Base-by-base conservation (phyloP, 2,113 vertebrate species). In the Platycercus adscitus region DNA sequence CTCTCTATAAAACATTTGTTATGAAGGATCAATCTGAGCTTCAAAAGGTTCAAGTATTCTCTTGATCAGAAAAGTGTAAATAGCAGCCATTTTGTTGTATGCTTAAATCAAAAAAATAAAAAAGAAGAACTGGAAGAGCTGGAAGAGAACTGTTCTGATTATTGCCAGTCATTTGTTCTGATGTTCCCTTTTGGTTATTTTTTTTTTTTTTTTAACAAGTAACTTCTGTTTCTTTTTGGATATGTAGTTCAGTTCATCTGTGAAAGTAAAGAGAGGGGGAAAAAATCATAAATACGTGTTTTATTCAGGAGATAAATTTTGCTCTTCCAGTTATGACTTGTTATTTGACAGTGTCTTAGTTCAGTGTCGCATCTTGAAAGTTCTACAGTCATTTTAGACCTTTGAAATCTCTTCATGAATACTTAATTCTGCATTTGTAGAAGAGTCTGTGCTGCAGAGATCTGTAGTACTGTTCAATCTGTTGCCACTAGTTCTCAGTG, bases 371-470 rank as follows among this genome's bases (percentile, higher is more conserved):
- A 76, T 94, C 80, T 94, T 96, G 93, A 96, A 97, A 92, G 90
- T 83, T 96, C 80, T 89, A 58, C 78, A 88, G 92, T 95, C 69
- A 91, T 93, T 95, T 94, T 89, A 91, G 91, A 94, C 90, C 88
- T 95, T 81, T 94, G 88, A 96, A 95, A 93, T 94, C 76, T 88
- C 72, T 70, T 95, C 90, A 94, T 96, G 91, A 94, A 95, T 95
- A 93, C 92, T 96, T 96, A 89, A 93, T 96, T 91, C 83, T 84
- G 66, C 88, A 92, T 96, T 96, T 94, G 49, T n/a, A n/a, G 69
- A 94, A 80, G 65, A 91, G 73, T 65, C 88, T 93, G 77, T 93
- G 73, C 73, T 96, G 70, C 63, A 95, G 73, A 91, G 69, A 89
- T 93, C 86, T 86, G 69, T 94, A 81, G 71, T 91, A 81, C 60